Evolutionary conservation across 2,113 vertebrate genomes (phyloP).

Genomic region (Arvicanthis niloticus): DNA sequence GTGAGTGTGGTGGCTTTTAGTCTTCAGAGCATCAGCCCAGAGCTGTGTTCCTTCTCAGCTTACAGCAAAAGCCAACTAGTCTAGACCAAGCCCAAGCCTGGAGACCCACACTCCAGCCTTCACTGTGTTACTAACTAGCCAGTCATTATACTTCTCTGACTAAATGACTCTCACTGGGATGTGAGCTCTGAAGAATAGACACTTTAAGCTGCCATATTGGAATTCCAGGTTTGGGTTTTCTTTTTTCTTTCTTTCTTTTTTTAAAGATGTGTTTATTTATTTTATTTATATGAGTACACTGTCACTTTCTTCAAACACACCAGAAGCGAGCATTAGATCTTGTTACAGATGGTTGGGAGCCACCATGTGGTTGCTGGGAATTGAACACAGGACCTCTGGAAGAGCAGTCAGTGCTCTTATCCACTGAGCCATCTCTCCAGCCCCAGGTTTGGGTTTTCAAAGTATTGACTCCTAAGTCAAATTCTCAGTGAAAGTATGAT

Average conservation of each 20-base stretch:
- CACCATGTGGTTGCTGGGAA: too few species aligned
- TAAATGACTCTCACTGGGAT: neutral
- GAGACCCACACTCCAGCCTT: neutral
- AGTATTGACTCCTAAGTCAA: neutral
- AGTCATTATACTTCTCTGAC: neutral
- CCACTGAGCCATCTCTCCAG: too few species aligned
- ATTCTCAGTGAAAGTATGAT: neutral
- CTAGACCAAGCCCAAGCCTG: neutral
- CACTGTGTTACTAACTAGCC: neutral
- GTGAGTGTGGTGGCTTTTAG: neutral
- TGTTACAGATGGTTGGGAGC: too few species aligned
- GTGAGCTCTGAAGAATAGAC: neutral
- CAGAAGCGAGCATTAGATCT: too few species aligned
- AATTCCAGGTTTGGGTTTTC: slow-evolving; percentile 3
- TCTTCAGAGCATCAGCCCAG: neutral
- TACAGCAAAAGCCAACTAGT: neutral
- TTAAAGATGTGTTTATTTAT: too few species aligned
- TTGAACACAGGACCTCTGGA: too few species aligned
- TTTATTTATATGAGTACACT: too few species aligned
- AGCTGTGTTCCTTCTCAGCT: neutral
- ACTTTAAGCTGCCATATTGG: neutral
- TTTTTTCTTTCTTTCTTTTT: too few species aligned
- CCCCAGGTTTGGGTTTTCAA: neutral
- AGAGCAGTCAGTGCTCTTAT: too few species aligned
- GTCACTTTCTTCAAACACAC: too few species aligned